These are phyloP conservation scores for Platycercus adscitus DNA, from an alignment of 2,113 vertebrate genomes.

Conservation along the genomic window DNA sequence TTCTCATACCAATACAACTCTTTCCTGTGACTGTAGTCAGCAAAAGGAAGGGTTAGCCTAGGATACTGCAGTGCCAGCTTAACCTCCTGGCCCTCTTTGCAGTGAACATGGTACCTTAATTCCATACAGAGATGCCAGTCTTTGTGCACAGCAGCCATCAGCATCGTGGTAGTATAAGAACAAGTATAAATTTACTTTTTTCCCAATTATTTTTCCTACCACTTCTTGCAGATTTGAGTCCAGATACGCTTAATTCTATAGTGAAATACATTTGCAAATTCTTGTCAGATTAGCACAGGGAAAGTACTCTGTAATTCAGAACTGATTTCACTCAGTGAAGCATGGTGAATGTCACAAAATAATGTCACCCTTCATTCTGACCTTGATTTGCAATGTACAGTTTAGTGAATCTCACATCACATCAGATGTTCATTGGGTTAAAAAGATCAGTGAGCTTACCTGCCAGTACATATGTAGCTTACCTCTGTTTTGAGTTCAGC, in stretches of 20 bases:
- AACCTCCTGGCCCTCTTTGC: neutral
- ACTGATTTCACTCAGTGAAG: neutral
- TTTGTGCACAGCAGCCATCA: neutral
- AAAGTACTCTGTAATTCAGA: neutral
- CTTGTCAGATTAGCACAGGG: neutral
- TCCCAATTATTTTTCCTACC: neutral
- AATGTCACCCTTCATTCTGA: slow-evolving; percentile 35
- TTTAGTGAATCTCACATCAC: slow-evolving; percentile 42
- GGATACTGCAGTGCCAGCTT: neutral
- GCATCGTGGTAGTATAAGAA: rapidly evolving
- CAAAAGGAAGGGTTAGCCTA: neutral
- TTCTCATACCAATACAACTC: neutral
- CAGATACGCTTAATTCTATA: neutral
- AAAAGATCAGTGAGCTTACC: slow-evolving; percentile 66
- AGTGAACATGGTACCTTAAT: neutral
- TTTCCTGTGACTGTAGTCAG: neutral
- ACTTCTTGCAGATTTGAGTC: neutral
- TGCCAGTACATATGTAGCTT: slow-evolving; percentile 35
- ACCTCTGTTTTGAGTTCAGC: slow-evolving; percentile 46
- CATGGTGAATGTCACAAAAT: neutral
- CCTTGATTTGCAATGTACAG: slow-evolving; percentile 52
- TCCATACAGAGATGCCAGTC: neutral
- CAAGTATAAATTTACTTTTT: neutral
- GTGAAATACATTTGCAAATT: neutral
- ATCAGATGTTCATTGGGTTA: slow-evolving; percentile 54